Base-by-base conservation (phyloP, 2,113 vertebrate species). In the Spheniscus mendiculus region DNA sequence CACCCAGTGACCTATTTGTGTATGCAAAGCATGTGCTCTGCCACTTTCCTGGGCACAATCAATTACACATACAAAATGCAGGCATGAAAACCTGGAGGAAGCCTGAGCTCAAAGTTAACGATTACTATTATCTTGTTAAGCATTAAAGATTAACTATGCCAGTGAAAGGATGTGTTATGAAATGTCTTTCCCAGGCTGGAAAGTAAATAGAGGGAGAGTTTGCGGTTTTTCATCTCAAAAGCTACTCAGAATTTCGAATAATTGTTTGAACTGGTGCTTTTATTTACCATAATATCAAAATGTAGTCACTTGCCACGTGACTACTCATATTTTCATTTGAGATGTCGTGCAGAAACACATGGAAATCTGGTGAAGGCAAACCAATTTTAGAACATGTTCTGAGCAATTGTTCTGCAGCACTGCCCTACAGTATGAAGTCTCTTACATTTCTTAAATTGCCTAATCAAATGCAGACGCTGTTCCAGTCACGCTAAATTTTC, bases 401-500 rank as follows among this genome's bases (percentile, higher is more conserved):
- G 69, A 87, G 94, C 91, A 98, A 93, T 90, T 89, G 96, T 98
- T 98, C 98, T 97, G 98, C 87, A 97, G 98, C 97, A 97, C 90
- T 98, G 98, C 97, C 98, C 96, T 98, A 95, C 83, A 98, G 96
- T 98, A 96, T 97, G 96, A 94, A 95, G 97, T 94, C 93, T 98
- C 97, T 95, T 96, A 91, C 96, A 96, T 96, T 96, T 98, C 97
- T 97, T 94, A 91, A 98, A 97, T 95, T 97, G 96, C 94, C 93
- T 97, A 97, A 98, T 98, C 97, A 98, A 98, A 98, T 93, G 93
- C 97, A 98, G 98, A 97, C 95, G 95, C 94, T 96, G 92, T 97
- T 98, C 98, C 98, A 99, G 98, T 98, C 99, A 99, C 95, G 97
- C 98, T 98, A 98, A 97, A 97, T 95, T 97, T 98, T 97, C 94